phyloP scores from a whole-genome alignment of 2,888 invertebrate species.

The Sinhomidia bicolor region DNA sequence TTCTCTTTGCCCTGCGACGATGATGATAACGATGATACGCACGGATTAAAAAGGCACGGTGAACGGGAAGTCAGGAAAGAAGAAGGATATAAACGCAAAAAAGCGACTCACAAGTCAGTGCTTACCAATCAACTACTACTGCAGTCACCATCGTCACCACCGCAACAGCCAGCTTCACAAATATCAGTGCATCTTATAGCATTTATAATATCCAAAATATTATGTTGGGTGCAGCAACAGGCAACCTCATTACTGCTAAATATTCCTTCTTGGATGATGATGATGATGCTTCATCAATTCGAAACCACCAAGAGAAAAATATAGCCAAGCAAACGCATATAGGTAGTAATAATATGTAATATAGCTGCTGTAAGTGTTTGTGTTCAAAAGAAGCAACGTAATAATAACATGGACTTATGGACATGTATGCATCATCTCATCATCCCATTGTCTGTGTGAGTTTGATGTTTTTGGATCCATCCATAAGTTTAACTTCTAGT shows the following conservation, averaged over 20 bases:
- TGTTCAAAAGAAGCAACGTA: too few species aligned
- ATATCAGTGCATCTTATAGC: not conserved
- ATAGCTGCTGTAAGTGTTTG: not conserved
- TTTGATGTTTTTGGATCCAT: conserved; percentile 17
- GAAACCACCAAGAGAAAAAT: not conserved
- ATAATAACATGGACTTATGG: not conserved
- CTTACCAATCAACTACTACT: too few species aligned
- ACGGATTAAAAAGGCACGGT: conserved; percentile 53
- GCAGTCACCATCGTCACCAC: not conserved
- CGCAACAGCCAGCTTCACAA: not conserved
- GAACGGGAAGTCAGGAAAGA: not conserved
- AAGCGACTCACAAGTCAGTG: not conserved
- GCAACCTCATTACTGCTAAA: conserved; percentile 54
- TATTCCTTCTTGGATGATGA: conserved; percentile 21
- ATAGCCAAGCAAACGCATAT: conserved; percentile 4
- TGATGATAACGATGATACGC: conserved; percentile 24
- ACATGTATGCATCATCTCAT: conserved; percentile 20
- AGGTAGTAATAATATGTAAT: not conserved
- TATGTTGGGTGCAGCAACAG: conserved; percentile 50
- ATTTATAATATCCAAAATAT: not conserved
- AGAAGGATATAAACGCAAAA: not conserved
- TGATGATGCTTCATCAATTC: conserved; percentile 47
- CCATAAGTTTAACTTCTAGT: conserved; percentile 30
- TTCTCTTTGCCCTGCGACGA: not conserved
- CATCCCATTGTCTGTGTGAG: conserved; percentile 14